Evolutionary conservation across 2,888 invertebrate genomes (phyloP).

Genomic region (Pseudococcus viburni): DNA sequence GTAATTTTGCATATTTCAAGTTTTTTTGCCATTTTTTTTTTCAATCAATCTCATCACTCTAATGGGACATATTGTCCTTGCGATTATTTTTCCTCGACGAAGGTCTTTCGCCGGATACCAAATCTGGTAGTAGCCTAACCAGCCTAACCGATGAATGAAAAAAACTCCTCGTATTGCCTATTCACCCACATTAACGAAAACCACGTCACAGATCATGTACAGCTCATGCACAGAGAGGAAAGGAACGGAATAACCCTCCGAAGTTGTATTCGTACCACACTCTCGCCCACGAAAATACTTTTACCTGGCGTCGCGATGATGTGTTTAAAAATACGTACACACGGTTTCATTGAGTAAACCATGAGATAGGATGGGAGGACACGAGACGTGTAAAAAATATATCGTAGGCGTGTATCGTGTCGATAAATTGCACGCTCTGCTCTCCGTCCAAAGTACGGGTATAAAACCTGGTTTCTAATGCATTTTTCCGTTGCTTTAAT

Average conservation of each 20-base stretch:
- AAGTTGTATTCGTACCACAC: neutral
- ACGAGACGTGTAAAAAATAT: slow-evolving; percentile 8
- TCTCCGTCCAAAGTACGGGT: neutral
- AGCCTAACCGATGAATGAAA: too few relatives aligned
- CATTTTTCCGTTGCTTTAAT: slow-evolving; percentile 23
- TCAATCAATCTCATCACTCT: too few relatives aligned
- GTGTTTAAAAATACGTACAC: slow-evolving; percentile 33
- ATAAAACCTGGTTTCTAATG: slow-evolving; percentile 30
- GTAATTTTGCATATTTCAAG: too few relatives aligned
- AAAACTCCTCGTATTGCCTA: slow-evolving; percentile 8
- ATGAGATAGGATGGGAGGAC: neutral
- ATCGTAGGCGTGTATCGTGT: slow-evolving; percentile 14
- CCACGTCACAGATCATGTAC: neutral
- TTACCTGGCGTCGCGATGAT: slow-evolving; percentile 41
- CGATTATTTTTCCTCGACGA: too few relatives aligned
- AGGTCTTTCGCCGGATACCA: too few relatives aligned
- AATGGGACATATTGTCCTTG: too few relatives aligned
- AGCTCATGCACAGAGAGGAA: neutral
- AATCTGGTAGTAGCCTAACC: too few relatives aligned
- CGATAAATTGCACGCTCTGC: slow-evolving; percentile 14
- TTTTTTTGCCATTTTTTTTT: too few relatives aligned
- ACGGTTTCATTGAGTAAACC: neutral
- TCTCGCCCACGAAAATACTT: slow-evolving; percentile 47
- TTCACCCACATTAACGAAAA: slow-evolving; percentile 26
- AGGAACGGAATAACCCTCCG: neutral